phyloP scores from a whole-genome alignment of 2,113 vertebrate species.

The Erinaceus europaeus region DNA sequence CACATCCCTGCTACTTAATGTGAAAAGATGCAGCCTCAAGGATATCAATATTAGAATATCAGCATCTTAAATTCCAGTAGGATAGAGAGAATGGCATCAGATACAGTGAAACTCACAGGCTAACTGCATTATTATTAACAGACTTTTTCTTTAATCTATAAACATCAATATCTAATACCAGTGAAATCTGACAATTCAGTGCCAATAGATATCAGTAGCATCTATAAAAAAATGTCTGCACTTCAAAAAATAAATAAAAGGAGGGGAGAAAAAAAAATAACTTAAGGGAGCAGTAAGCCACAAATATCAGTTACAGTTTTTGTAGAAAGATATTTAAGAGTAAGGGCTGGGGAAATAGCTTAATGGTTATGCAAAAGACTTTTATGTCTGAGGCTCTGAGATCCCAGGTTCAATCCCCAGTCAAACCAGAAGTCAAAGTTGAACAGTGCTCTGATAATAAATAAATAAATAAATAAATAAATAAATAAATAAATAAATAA shows the following conservation, averaged over 20 bases:
- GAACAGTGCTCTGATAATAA: too few species aligned
- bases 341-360: background rate
- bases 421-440: too few species aligned
- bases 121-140: background rate
- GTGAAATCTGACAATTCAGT: background rate
- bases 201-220: background rate
- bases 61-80: background rate
- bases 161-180: background rate
- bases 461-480: too few species aligned
- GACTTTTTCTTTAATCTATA: slow-evolving; percentile 11
- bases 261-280: background rate
- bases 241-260: background rate
- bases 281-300: background rate
- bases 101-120: background rate
- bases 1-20: background rate
- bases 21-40: background rate
- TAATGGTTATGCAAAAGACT: too few species aligned
- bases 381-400: too few species aligned
- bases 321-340: background rate
- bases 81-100: slow-evolving; percentile 20
- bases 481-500: too few species aligned
- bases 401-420: too few species aligned
- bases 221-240: background rate
- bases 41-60: background rate
- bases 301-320: background rate